Conservation (phyloP, 2,113 vertebrate species). For the Ascaphus truei region DNA sequence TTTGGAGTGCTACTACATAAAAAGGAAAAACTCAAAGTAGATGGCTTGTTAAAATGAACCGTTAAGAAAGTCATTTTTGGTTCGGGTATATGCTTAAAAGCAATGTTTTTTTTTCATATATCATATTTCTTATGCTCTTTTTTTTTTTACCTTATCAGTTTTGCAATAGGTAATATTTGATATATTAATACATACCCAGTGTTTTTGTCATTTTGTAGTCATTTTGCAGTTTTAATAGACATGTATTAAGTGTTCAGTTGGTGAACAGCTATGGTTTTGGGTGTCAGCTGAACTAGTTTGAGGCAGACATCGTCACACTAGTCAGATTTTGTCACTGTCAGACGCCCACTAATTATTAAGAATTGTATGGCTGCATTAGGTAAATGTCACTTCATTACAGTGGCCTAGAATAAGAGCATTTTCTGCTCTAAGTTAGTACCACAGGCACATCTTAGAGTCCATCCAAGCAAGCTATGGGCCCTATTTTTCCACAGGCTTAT, state of each 20-base stretch:
- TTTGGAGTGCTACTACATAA: too few species aligned
- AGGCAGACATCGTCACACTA: constrained; percentile 65
- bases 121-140: too few species aligned
- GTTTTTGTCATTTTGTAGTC: too few species aligned
- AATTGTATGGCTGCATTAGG: constrained; percentile 85
- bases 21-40: too few species aligned
- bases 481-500: constrained; percentile 48
- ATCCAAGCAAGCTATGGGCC: constrained; percentile 49
- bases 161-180: too few species aligned
- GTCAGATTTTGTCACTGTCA: constrained; percentile 85
- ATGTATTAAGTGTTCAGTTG: background rate
- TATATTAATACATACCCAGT: too few species aligned
- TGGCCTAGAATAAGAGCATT: constrained; percentile 64
- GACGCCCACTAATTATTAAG: constrained; percentile 79
- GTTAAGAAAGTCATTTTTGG: too few species aligned
- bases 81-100: too few species aligned
- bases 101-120: too few species aligned
- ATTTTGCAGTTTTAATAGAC: too few species aligned
- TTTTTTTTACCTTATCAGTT: too few species aligned
- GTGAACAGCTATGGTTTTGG: constrained; percentile 43
- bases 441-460: constrained; percentile 54
- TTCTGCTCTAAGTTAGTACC: constrained; percentile 62
- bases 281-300: constrained; percentile 62
- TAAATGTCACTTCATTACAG: constrained; percentile 88
- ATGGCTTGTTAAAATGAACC: too few species aligned